These are phyloP conservation scores for Dendrolimus punctatus DNA, from an alignment of 1,140 invertebrate genomes.

Conservation along the genomic window DNA sequence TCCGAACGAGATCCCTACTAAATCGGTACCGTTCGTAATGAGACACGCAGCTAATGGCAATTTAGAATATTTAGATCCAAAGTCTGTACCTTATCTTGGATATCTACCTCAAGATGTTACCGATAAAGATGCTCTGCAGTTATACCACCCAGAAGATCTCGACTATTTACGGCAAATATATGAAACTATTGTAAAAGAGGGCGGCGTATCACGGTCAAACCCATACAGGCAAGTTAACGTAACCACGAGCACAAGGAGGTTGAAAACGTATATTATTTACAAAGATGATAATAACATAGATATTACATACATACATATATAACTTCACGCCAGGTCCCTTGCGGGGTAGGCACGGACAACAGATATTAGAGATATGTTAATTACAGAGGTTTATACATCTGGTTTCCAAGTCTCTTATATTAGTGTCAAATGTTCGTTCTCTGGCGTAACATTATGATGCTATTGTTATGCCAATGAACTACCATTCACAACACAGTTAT, in stretches of 20 bases:
- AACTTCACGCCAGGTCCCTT: too few relatives aligned
- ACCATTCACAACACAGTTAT: too few relatives aligned
- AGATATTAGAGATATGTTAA: too few relatives aligned
- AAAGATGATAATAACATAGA: too few relatives aligned
- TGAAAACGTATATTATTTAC: too few relatives aligned
- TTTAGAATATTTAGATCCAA: conserved; percentile 83
- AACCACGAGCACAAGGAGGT: neutral
- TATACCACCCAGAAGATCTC: conserved; percentile 92
- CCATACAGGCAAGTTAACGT: conserved; percentile 70
- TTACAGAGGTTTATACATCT: too few relatives aligned
- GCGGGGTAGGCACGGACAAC: too few relatives aligned
- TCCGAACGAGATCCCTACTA: conserved; percentile 73
- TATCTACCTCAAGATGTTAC: conserved; percentile 92
- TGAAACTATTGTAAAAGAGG: conserved; percentile 80
- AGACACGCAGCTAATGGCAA: conserved; percentile 82
- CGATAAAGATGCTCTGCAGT: conserved; percentile 85
- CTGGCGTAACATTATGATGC: too few relatives aligned
- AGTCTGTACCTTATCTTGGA: conserved; percentile 86
- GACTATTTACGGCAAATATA: conserved; percentile 86
- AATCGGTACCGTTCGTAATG: conserved; percentile 76
- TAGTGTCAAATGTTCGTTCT: too few relatives aligned
- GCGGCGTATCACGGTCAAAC: conserved; percentile 79
- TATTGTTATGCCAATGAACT: too few relatives aligned
- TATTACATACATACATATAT: too few relatives aligned
- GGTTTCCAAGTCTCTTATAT: too few relatives aligned